A percentile compares a stretch with the other conserved stretches of the same genome.
phyloP scores from a whole-genome alignment of 1,140 invertebrate genomes.

The Sycobia sp. region DNA sequence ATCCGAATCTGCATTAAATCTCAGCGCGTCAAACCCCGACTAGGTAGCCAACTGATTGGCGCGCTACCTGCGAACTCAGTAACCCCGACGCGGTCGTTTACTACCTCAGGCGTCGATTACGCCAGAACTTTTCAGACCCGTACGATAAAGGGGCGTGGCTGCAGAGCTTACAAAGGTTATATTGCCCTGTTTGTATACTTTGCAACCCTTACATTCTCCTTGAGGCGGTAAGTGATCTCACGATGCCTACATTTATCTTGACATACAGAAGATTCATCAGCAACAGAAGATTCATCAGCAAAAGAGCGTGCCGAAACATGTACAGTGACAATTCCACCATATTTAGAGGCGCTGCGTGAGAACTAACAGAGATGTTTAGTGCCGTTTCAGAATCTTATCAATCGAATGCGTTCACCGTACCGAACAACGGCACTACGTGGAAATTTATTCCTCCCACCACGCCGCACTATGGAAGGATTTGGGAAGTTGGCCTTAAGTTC shows the following conservation, averaged over 20 bases:
- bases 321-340: no score
- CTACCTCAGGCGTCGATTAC: conserved; percentile 45
- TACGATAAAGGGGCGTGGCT: conserved; percentile 31
- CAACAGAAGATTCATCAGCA: no score
- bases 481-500: no score
- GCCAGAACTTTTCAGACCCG: conserved; percentile 46
- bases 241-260: conserved; percentile 38
- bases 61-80: neutral
- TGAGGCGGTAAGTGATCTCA: conserved; percentile 42
- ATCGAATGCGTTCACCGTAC: no score
- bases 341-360: no score
- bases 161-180: conserved; percentile 39
- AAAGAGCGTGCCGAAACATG: conserved; percentile 1
- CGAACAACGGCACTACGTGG: no score
- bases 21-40: neutral
- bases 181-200: conserved; percentile 40
- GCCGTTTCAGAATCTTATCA: no score
- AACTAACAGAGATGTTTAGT: no score
- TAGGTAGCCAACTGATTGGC: neutral
- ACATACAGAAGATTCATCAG: conserved; percentile 25
- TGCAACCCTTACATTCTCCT: conserved; percentile 46
- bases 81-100: conserved; percentile 37
- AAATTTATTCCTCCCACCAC: no score
- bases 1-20: neutral
- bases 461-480: no score